Conservation (phyloP, 2,888 invertebrate genomes). For the Linnaemya vulpina region DNA sequence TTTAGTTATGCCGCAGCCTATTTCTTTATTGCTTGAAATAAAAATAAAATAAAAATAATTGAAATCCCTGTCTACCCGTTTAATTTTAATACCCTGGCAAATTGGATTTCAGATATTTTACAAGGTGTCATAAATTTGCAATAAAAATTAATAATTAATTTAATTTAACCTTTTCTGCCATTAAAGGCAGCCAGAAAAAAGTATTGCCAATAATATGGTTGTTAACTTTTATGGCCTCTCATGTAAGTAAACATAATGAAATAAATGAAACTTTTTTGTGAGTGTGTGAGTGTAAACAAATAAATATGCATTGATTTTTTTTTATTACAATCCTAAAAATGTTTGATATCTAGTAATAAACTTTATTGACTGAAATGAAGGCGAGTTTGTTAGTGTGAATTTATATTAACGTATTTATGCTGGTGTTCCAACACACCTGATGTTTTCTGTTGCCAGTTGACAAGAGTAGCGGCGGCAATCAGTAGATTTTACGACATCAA, state of each 20-base stretch:
- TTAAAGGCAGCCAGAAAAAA: background rate
- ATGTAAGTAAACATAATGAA: background rate
- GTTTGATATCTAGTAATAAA: constrained; percentile 26
- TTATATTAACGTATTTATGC: background rate
- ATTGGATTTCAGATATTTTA: background rate
- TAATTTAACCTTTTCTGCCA: background rate
- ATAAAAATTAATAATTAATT: background rate
- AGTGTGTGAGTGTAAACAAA: background rate
- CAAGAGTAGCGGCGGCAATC: constrained; percentile 18
- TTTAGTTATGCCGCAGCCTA: no score
- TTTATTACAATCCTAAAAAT: background rate
- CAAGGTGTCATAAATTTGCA: background rate
- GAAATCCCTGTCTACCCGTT: no score
- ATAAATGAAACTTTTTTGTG: background rate
- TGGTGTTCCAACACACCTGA: constrained; percentile 29
- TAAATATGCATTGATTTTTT: background rate
- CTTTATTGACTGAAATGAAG: constrained; percentile 17
- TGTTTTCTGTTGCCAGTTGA: background rate
- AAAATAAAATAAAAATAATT: background rate
- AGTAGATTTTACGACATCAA: constrained; percentile 30
- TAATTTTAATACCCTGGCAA: background rate
- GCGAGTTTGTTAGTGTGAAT: background rate
- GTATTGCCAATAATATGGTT: background rate
- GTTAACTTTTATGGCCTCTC: background rate
- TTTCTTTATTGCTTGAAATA: background rate